Percentiles rank a stretch among this genome's conserved stretches.
These are phyloP conservation scores for Nothocercus nigrocapillus DNA, from an alignment of 2,113 vertebrate species.

Conservation along the genomic window DNA sequence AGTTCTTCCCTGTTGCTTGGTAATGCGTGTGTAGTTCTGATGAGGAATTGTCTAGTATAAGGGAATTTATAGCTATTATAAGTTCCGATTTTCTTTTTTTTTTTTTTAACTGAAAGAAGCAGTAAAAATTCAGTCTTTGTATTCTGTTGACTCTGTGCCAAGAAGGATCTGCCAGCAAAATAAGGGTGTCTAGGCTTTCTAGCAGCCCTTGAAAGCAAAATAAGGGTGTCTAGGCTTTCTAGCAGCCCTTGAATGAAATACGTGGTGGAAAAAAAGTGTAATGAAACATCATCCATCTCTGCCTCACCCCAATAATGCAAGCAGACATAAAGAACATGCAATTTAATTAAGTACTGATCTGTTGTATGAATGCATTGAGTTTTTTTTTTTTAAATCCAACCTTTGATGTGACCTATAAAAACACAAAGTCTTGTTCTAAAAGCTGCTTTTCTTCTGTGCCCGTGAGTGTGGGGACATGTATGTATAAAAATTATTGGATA, in stretches of 20 bases:
- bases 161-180: neutral
- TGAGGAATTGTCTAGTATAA: neutral
- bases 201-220: neutral
- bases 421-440: neutral
- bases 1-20: neutral
- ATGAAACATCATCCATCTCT: neutral
- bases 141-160: neutral
- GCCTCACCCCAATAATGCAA: rapidly evolving
- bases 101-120: neutral
- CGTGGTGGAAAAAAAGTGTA: neutral
- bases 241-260: neutral
- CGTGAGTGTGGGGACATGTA: neutral
- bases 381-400: too few relatives aligned
- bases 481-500: neutral
- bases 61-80: neutral
- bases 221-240: neutral
- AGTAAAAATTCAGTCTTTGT: neutral
- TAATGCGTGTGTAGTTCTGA: neutral
- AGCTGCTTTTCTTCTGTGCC: rapidly evolving
- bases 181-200: neutral
- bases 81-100: neutral
- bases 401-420: neutral
- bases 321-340: neutral
- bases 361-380: neutral
- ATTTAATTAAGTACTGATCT: neutral